Evolutionary conservation across 2,797 vertebrate species (phyloP), one percentile per base, ranked within the genome.

Genomic region (Siniperca scherzeri): DNA sequence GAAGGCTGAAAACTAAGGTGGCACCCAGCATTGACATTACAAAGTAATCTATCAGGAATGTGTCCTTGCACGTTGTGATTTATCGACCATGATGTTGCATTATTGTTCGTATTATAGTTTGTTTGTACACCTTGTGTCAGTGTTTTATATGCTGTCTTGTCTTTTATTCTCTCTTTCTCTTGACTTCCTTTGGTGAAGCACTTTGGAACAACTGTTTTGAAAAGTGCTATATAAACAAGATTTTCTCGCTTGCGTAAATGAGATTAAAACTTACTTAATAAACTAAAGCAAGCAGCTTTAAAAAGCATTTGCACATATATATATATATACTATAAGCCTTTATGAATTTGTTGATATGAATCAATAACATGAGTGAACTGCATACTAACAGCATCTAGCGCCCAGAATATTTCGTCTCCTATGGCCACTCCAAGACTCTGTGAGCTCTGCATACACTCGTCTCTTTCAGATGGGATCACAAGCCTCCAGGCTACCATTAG

Each of bases 391-490:
- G 30, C 57, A 50, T 61, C 6, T 36, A 36, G 16, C 21, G 25
- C 13, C 19, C 17, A 7, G 22, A n/a, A 46, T n/a, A 36, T 25
- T 5, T 17, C 11, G 16, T 55, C 61, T 75, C 61, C 30, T 52
- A 21, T 40, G 33, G 46, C 10, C 59, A 40, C 30, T 25, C 9
- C 36, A 33, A 33, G 27, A 40, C 62, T 50, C 25, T 5, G 17
- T 48, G 12, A 46, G 30, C 22, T 36, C 19, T 30, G 30, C 30
- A 30, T 10, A 38, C 0, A 30, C 25, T 50, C 1, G 9, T 77
- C 78, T 80, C 64, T 40, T 38, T 64, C 74, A 70, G 57, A 36
- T 33, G 40, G 27, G 44, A 53, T 53, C 33, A 38, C 25, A 59
- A 48, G 40, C 55, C 62, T 57, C 5, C 30, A 48, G 48, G 55